Evolutionary conservation across 2,113 vertebrate genomes (phyloP).

Genomic region (Oreotragus oreotragus): DNA sequence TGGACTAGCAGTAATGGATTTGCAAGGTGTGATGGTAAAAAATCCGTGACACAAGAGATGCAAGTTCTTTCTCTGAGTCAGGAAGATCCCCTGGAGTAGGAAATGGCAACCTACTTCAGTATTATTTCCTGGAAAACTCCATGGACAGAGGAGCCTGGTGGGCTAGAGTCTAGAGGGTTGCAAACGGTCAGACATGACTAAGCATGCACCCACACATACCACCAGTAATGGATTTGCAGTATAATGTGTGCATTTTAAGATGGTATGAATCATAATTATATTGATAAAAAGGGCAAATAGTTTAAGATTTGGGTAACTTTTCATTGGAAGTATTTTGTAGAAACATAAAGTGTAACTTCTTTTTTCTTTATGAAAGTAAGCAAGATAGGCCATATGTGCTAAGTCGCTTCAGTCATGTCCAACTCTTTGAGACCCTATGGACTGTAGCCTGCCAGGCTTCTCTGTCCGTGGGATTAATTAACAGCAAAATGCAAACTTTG

Average conservation of each 20-base stretch:
- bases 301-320: background rate
- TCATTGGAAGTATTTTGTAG: background rate
- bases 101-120: background rate
- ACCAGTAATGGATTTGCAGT: background rate
- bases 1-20: background rate
- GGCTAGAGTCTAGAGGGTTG: background rate
- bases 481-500: conserved; percentile 17
- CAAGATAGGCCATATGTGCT: background rate
- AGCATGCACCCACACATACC: background rate
- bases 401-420: accelerated
- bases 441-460: background rate
- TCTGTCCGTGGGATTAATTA: background rate
- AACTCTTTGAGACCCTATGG: background rate
- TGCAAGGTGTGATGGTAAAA: background rate
- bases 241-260: conserved; percentile 2
- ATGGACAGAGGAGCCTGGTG: background rate
- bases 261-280: background rate
- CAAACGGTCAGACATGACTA: background rate
- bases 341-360: background rate
- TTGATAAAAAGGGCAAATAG: background rate
- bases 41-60: background rate
- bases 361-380: background rate
- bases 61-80: background rate
- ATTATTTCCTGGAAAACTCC: background rate
- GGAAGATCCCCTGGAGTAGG: background rate